Evolutionary conservation across 2,797 vertebrate species (phyloP).

Genomic region (Peromyscus nudipes): DNA sequence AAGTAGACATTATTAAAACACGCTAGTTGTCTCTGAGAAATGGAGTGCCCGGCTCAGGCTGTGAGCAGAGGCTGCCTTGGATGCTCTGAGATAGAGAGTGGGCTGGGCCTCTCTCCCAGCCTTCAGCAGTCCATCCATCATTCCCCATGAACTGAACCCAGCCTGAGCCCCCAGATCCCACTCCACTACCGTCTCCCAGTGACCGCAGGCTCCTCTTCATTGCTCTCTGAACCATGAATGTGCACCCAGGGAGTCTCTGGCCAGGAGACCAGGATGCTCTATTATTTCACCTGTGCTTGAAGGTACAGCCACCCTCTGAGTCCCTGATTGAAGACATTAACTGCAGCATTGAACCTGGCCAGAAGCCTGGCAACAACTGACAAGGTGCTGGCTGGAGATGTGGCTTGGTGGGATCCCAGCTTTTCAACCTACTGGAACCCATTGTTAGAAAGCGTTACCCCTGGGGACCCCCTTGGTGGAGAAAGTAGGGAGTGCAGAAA

Average conservation of each 20-base stretch:
- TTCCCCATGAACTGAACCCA: not conserved
- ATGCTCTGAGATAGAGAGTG: not conserved
- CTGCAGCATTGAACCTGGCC: conserved; percentile 71
- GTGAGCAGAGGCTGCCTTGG: not conserved
- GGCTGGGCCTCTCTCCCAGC: conserved; percentile 1
- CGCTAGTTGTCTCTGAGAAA: conserved; percentile 74
- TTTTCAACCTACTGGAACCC: not conserved
- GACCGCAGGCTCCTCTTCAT: not conserved
- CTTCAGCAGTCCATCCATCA: conserved; percentile 64
- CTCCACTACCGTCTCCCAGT: too few species aligned
- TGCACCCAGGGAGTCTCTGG: conserved; percentile 72
- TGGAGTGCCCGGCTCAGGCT: not conserved
- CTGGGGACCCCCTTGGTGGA: fast-evolving
- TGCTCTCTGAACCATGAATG: not conserved
- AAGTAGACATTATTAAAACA: conserved; percentile 80
- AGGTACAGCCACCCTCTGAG: conserved; percentile 76
- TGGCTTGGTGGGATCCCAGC: not conserved
- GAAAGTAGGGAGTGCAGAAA: conserved; percentile 35
- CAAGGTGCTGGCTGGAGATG: conserved; percentile 46
- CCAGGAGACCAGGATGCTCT: conserved; percentile 33
- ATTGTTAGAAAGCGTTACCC: not conserved
- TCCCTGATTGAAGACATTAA: conserved; percentile 78
- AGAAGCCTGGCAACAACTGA: conserved; percentile 67
- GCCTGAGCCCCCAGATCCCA: not conserved
- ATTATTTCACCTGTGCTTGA: conserved; percentile 76